Percentiles rank a stretch among this genome's conserved stretches.
Conservation (phyloP, 2,888 invertebrate genomes). For the Punctoribates punctum region DNA sequence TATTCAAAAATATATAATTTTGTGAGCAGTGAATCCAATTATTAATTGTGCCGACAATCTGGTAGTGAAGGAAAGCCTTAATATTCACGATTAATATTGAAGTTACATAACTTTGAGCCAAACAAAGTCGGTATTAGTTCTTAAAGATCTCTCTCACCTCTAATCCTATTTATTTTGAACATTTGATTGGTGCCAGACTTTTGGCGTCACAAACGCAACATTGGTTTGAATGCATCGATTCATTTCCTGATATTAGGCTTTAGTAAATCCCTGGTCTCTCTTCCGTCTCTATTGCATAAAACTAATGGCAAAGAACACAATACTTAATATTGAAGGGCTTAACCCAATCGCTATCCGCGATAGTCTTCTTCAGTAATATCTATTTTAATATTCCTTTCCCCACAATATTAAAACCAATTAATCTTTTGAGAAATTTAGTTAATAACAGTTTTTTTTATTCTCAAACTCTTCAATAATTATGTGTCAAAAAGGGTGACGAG, state of each 20-base stretch:
- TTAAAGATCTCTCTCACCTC: background rate
- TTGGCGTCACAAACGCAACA: background rate
- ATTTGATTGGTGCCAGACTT: background rate
- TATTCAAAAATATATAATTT: background rate
- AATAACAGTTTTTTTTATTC: background rate
- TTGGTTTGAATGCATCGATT: constrained; percentile 30
- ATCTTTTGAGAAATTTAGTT: background rate
- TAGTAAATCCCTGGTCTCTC: background rate
- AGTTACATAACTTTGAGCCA: background rate
- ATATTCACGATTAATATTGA: constrained; percentile 11
- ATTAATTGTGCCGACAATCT: background rate
- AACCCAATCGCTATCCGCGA: constrained; percentile 1
- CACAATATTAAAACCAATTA: constrained; percentile 7
- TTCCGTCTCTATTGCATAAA: background rate
- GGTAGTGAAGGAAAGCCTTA: background rate
- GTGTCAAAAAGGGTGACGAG: background rate
- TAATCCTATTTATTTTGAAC: constrained; percentile 17
- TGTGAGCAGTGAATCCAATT: background rate
- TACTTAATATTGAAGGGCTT: constrained; percentile 30
- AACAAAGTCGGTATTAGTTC: constrained; percentile 19
- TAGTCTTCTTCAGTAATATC: background rate
- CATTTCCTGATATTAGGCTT: constrained; percentile 30
- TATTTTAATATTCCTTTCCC: constrained; percentile 27
- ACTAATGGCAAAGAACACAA: constrained; percentile 11
- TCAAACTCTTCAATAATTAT: background rate